Base-by-base conservation (phyloP, 2,888 invertebrate genomes). In the Sarcophaga carnaria region DNA sequence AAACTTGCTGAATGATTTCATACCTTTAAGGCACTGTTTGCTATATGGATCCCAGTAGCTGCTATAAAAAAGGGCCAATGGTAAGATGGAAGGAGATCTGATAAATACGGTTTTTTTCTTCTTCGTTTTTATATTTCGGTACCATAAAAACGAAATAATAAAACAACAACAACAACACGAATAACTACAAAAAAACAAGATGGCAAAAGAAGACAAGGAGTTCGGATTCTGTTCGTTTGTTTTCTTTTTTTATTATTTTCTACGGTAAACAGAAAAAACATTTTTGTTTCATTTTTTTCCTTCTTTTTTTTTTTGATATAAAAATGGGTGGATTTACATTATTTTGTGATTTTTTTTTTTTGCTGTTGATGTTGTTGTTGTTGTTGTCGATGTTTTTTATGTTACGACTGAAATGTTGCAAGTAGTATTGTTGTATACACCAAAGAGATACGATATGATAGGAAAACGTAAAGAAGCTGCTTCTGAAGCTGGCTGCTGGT, bases 381-480 rank as follows among this genome's bases (percentile, higher is more conserved):
- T 60, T 81, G 59, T 80, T 64, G 60, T 75, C 54, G 22, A 25
- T 6, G 6, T 54, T 54, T 54, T 54, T 0, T 17, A 5, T 37
- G 14, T 49, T 49, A 49, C 49, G 11, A 14, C 4, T 49, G 0
- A 11, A 49, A 12, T 54, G 54, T 54, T 54, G 54, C 54, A 54
- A 54, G 54, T 54, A 54, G 54, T 54, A 17, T 54, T 54, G 54
- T 54, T 81, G 62, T 80, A 71, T 63, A 12, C 27, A 37, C 2
- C 27, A 63, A 27, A 1, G 5, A 54, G 54, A 37, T 17, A 83
- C 37, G 83, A 85, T 85, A 76, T 80, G 87, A 89, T 88, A 87
- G 79, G 88, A 81, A 85, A 84, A 83, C 83, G 77, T 87, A 88
- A 87, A 88, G 90, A 88, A 89, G 90, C 90, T 89, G 89, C 88